Base-by-base conservation (phyloP, 1,140 invertebrate species). In the Drosophila bipectinata region DNA sequence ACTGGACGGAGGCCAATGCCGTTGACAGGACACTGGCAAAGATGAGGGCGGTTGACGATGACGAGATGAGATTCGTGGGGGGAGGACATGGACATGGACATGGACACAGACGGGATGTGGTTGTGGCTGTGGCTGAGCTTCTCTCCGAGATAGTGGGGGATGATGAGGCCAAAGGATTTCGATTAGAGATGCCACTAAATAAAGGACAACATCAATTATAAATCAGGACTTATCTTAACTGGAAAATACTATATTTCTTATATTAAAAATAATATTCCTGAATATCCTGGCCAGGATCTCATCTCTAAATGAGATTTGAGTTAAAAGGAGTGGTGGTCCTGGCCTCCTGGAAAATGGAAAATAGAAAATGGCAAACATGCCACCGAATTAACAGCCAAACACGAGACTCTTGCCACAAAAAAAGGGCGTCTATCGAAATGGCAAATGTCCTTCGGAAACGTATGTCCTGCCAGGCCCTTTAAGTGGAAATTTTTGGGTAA, bases 331-430 rank as follows among this genome's bases (percentile, higher is more conserved):
- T 21, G 8, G 4, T 47, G 8, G 4, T 47, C 47, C 53, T 44
- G 82, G 21, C 21, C 15, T 15, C 15, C 15, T 85, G 39, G n/a
- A 15, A 74, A 87, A 85, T 44, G 14, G n/a, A 37, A 37, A 81
- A 80, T 81, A n/a, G 39, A 18, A 75, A 82, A 81, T 87, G 68
- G 74, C 81, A 80, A 81, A 85, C 77, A 85, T 85, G 81, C 79
- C 80, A 85, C 74, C 82, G 75, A 87, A 87, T 85, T 85, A 81
- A 78, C 71, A 74, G 64, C 72, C 45, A 75, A 79, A 73, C 77
- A 61, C 58, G 69, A 72, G 69, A 72, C 62, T 55, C 53, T 45
- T 48, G 58, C 34, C 24, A 52, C 58, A 21, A 60, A 30, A 32
- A 56, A 48, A 21, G 21, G 66, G 68, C 41, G 30, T 69, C 57